These are phyloP conservation scores for Grallaria varia DNA, from an alignment of 2,113 vertebrate species.

Conservation along the genomic window DNA sequence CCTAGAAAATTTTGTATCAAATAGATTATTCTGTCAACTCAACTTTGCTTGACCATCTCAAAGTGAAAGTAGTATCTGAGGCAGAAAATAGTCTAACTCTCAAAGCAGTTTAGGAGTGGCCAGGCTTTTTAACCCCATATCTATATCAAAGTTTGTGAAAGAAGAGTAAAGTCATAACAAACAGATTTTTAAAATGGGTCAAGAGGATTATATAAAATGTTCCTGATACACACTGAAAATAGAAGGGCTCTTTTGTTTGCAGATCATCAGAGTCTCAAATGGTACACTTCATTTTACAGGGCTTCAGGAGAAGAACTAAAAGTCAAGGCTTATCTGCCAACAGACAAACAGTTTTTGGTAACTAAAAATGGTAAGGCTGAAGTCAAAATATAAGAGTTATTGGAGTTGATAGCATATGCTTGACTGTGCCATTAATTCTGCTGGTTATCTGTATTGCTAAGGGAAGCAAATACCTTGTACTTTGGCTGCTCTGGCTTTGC, in stretches of 20 bases:
- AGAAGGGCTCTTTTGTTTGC: not conserved
- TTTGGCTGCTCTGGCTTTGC: not conserved
- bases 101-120: not conserved
- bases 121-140: not conserved
- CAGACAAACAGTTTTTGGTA: slow-evolving; percentile 94
- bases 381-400: not conserved
- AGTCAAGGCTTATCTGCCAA: slow-evolving; percentile 92
- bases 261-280: slow-evolving; percentile 19
- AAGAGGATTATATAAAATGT: not conserved
- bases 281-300: slow-evolving; percentile 77
- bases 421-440: not conserved
- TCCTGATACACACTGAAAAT: not conserved
- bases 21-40: not conserved
- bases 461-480: not conserved
- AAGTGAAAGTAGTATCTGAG: not conserved
- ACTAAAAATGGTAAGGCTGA: slow-evolving; percentile 91
- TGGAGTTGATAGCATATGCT: not conserved
- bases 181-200: not conserved
- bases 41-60: not conserved
- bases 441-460: not conserved
- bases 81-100: not conserved
- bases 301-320: slow-evolving; percentile 91
- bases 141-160: not conserved
- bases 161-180: not conserved
- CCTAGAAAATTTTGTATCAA: not conserved